A percentile compares a stretch with the other conserved stretches of the same genome.
Evolutionary conservation across 2,113 vertebrate species (phyloP).

Genomic region (Lagopus muta): DNA sequence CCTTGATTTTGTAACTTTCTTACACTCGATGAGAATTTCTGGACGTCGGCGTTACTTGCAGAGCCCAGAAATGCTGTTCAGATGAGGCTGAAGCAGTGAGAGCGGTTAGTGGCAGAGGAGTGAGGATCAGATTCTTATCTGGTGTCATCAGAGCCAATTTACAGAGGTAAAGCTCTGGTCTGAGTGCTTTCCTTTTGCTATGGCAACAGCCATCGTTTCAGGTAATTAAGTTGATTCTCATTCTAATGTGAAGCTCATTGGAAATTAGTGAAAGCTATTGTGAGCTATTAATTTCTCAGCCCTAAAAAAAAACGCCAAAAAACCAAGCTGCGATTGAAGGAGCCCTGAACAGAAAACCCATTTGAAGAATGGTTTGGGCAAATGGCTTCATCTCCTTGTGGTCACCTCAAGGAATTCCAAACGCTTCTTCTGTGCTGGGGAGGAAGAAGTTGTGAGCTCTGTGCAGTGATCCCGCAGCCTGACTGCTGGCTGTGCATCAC

Average conservation of each 20-base stretch:
- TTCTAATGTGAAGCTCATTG: background rate
- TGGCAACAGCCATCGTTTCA: constrained; percentile 2
- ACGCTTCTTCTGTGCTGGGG: background rate
- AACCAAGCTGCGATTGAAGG: background rate
- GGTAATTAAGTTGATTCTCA: background rate
- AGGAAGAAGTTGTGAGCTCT: background rate
- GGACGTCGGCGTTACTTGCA: background rate
- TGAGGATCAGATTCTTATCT: constrained; percentile 12
- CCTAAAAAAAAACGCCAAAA: background rate
- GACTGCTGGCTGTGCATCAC: fast-evolving
- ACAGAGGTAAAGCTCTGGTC: background rate
- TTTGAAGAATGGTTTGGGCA: background rate
- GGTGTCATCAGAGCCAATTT: background rate
- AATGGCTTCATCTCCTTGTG: background rate
- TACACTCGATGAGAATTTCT: background rate
- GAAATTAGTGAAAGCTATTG: background rate
- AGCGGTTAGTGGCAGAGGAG: background rate
- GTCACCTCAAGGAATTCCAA: background rate
- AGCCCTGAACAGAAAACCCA: background rate
- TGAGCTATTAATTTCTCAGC: background rate
- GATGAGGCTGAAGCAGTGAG: constrained; percentile 8
- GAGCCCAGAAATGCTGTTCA: background rate
- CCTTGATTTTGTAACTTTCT: background rate
- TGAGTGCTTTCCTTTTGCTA: background rate
- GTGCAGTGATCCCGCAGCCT: background rate